A percentile compares a stretch with the other conserved stretches of the same genome.
Conservation (phyloP, 2,888 invertebrate species). For the Trimorus sp. region DNA sequence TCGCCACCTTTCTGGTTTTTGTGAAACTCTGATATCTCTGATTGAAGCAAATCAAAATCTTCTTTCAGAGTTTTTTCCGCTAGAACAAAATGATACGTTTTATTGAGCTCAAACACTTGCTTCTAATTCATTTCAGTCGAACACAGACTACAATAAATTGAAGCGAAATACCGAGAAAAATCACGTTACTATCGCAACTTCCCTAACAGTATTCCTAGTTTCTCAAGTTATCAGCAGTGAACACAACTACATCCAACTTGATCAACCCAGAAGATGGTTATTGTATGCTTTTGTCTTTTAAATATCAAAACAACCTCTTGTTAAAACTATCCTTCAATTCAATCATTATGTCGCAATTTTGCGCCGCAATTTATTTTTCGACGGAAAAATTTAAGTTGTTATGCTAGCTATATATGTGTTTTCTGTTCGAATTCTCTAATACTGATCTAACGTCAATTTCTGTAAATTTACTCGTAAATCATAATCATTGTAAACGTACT, state of each 20-base stretch:
- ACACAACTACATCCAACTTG: conserved; percentile 22
- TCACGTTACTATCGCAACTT: conserved; percentile 21
- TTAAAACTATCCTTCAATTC: conserved; percentile 2
- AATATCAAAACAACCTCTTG: background rate
- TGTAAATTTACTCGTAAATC: no score
- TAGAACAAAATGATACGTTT: background rate
- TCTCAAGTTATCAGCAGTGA: conserved; percentile 15
- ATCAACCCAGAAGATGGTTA: conserved; percentile 21
- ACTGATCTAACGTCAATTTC: no score
- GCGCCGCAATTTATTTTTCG: conserved; percentile 4
- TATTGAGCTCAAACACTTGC: background rate
- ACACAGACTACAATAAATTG: conserved; percentile 11
- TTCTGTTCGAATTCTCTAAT: no score
- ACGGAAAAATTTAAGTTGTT: background rate
- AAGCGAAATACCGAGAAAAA: conserved; percentile 10
- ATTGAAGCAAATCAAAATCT: conserved; percentile 14
- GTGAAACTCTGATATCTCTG: background rate
- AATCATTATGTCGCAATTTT: background rate
- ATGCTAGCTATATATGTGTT: background rate
- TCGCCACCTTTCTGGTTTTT: conserved; percentile 21
- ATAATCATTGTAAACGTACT: no score
- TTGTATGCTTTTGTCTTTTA: background rate
- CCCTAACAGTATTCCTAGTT: background rate
- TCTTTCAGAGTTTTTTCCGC: conserved; percentile 27
- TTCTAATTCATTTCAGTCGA: conserved; percentile 13